phyloP scores from a whole-genome alignment of 2,888 invertebrate genomes.

The Thalpophila matura region DNA sequence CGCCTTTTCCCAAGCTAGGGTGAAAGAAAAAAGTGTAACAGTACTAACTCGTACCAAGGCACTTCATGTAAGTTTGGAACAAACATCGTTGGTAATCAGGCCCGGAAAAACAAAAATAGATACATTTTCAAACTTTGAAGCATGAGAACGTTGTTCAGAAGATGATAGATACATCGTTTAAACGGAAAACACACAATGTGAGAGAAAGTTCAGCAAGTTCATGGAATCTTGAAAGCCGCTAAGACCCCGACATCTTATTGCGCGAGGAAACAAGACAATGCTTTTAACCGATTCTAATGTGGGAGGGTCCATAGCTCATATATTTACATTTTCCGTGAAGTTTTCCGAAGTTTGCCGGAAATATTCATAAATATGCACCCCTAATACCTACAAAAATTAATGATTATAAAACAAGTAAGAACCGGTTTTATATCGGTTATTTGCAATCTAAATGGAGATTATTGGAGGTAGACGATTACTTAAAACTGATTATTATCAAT shows the following conservation, averaged over 20 bases:
- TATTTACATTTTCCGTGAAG: slow-evolving; percentile 73
- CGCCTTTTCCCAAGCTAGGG: background rate
- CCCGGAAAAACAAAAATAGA: slow-evolving; percentile 22
- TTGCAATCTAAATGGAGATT: background rate
- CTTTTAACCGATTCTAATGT: slow-evolving; percentile 87
- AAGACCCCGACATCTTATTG: slow-evolving; percentile 75
- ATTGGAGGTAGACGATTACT: background rate
- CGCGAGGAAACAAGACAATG: slow-evolving; percentile 86
- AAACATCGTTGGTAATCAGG: slow-evolving; percentile 40
- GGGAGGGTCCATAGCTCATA: slow-evolving; percentile 78
- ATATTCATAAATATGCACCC: slow-evolving; percentile 71
- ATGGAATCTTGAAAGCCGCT: slow-evolving; percentile 70
- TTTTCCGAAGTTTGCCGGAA: slow-evolving; percentile 68
- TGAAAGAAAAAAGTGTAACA: slow-evolving; percentile 17
- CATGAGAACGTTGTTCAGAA: slow-evolving; percentile 49
- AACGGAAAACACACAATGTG: slow-evolving; percentile 62
- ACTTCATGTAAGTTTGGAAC: slow-evolving; percentile 24
- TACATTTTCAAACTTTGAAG: slow-evolving; percentile 45
- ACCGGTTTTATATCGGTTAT: slow-evolving; percentile 7
- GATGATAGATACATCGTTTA: slow-evolving; percentile 60
- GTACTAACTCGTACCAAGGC: background rate
- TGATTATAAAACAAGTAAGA: slow-evolving; percentile 40
- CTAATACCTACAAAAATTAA: slow-evolving; percentile 58
- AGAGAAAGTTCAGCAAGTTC: slow-evolving; percentile 71
- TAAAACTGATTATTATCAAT: slow-evolving; percentile 12